These are phyloP conservation scores for Alligator sinensis DNA, from an alignment of 2,113 vertebrate genomes.

Conservation along the genomic window DNA sequence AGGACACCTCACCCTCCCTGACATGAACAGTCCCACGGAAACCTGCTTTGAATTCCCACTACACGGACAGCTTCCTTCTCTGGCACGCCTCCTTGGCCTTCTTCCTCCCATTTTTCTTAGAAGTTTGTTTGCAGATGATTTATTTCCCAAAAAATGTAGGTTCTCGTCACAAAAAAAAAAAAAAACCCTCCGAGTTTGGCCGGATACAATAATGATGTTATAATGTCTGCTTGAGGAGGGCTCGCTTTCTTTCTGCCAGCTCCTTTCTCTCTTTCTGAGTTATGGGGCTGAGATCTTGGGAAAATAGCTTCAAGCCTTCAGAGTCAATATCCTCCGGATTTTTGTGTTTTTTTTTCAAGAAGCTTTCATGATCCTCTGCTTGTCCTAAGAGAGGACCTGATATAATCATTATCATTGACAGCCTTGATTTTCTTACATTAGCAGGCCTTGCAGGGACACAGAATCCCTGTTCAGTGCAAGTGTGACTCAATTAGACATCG, in stretches of 20 bases:
- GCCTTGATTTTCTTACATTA: neutral
- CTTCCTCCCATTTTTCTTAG: slow-evolving; percentile 41
- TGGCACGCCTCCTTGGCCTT: slow-evolving; percentile 42
- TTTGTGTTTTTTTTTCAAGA: slow-evolving; percentile 2
- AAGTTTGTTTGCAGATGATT: slow-evolving; percentile 17
- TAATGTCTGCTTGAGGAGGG: neutral
- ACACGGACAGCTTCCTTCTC: slow-evolving; percentile 27
- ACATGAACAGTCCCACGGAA: slow-evolving; percentile 42
- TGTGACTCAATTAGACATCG: neutral
- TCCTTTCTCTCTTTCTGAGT: slow-evolving; percentile 16
- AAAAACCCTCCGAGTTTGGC: neutral
- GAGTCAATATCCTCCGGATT: neutral
- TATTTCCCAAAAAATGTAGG: neutral
- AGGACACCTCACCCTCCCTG: accelerated
- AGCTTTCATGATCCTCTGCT: neutral
- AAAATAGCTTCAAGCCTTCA: neutral
- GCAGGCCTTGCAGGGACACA: neutral
- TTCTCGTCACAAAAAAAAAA: neutral
- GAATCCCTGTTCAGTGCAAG: slow-evolving; percentile 5
- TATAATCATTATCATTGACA: neutral
- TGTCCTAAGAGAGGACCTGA: neutral
- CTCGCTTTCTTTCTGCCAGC: neutral
- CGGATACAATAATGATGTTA: neutral
- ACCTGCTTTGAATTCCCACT: slow-evolving; percentile 18
- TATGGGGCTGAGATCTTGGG: neutral